Conservation (phyloP, 2,113 vertebrate genomes). For the Chunga burmeisteri region DNA sequence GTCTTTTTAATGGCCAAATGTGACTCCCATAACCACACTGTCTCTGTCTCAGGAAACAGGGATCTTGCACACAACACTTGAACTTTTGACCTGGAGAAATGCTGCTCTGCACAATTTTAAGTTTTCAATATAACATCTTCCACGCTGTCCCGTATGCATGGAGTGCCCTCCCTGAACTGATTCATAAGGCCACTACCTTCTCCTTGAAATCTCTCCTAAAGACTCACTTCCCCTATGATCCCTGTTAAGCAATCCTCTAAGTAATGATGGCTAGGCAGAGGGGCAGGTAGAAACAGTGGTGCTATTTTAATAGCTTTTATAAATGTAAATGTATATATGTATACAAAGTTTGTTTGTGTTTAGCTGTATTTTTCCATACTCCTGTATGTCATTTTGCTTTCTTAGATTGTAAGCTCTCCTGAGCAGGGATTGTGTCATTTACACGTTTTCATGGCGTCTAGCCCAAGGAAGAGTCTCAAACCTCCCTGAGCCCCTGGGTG, state of each 20-base stretch:
- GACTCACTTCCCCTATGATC: background rate
- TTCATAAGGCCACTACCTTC: constrained; percentile 16
- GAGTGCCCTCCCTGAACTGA: constrained; percentile 53
- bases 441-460: background rate
- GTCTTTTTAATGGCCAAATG: background rate
- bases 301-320: background rate
- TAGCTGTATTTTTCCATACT: constrained; percentile 46
- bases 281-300: constrained; percentile 18
- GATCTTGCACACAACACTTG: constrained; percentile 45
- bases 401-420: constrained; percentile 44
- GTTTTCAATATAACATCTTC: background rate
- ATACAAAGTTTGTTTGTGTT: constrained; percentile 41
- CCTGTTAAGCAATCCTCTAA: background rate
- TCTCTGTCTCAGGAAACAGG: constrained; percentile 55
- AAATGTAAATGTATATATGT: background rate
- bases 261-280: constrained; percentile 18
- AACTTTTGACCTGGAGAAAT: constrained; percentile 19
- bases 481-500: background rate
- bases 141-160: constrained; percentile 66
- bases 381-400: constrained; percentile 46
- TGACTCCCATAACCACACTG: constrained; percentile 24
- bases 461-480: background rate
- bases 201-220: constrained; percentile 34
- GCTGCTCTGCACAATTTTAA: constrained; percentile 60
- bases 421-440: constrained; percentile 45